Evolutionary conservation across 2,797 vertebrate genomes (phyloP).

Genomic region (Eidolon dupreanum): DNA sequence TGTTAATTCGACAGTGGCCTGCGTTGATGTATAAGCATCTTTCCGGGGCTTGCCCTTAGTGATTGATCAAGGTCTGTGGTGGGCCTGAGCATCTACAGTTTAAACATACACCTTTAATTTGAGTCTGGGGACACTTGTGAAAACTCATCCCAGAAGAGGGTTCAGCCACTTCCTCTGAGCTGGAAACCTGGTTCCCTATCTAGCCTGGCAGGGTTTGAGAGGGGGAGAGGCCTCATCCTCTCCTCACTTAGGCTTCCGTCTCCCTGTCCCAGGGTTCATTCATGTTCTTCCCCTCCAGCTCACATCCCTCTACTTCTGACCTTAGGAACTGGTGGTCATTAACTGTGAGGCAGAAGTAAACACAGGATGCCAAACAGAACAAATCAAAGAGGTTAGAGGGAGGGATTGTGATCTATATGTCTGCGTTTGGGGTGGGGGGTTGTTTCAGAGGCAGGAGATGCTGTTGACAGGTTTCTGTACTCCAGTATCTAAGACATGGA

Average conservation of each 20-base stretch:
- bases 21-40: neutral
- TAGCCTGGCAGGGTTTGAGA: neutral
- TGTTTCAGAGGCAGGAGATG: neutral
- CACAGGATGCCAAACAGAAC: neutral
- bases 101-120: neutral
- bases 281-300: neutral
- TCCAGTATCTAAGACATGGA: neutral
- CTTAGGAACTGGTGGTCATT: neutral
- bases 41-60: neutral
- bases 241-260: neutral
- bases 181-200: neutral
- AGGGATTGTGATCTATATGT: neutral
- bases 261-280: neutral
- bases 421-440: neutral
- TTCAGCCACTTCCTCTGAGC: neutral
- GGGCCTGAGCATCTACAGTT: neutral
- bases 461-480: neutral
- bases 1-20: constrained; percentile 57
- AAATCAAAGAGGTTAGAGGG: neutral
- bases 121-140: neutral
- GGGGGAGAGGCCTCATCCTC: neutral
- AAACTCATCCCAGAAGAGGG: neutral
- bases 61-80: neutral
- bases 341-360: neutral
- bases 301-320: neutral